Percentiles rank a stretch among this genome's conserved stretches.
These are phyloP conservation scores for Chymomyza procnemis DNA, from an alignment of 2,888 invertebrate genomes.

Conservation along the genomic window DNA sequence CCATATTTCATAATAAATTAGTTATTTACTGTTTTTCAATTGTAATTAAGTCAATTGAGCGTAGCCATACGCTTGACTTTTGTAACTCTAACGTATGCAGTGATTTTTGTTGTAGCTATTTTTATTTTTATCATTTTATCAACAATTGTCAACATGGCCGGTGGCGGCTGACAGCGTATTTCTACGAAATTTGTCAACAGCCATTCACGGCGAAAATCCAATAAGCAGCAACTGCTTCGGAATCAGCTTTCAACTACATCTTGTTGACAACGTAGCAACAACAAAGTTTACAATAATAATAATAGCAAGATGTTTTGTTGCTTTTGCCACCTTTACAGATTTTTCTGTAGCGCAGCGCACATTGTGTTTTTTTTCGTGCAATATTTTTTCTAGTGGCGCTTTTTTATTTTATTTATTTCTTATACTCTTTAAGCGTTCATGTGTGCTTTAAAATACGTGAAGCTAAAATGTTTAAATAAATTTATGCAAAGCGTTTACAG, in stretches of 20 bases:
- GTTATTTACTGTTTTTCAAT: neutral
- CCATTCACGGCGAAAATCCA: conserved; percentile 54
- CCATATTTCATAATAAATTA: neutral
- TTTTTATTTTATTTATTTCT: conserved; percentile 31
- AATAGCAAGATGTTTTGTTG: conserved; percentile 45
- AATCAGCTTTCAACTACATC: conserved; percentile 5
- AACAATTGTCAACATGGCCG: neutral
- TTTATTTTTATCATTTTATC: neutral
- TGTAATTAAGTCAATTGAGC: neutral
- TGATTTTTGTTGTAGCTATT: neutral
- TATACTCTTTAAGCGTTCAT: conserved; percentile 6
- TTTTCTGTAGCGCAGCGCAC: conserved; percentile 32
- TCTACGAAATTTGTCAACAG: conserved; percentile 45
- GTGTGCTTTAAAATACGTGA: conserved; percentile 10
- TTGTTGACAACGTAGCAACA: conserved; percentile 32
- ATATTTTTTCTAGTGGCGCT: conserved; percentile 6
- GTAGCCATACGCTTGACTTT: neutral
- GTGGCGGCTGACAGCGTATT: neutral
- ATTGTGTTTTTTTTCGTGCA: conserved; percentile 60
- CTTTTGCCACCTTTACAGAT: conserved; percentile 6
- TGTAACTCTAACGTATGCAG: neutral
- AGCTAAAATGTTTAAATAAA: no score
- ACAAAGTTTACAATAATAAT: neutral
- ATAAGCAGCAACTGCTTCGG: conserved; percentile 41
- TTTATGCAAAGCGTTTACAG: no score